Conservation (phyloP, 2,113 vertebrate genomes). For the Austrofundulus limnaeus region DNA sequence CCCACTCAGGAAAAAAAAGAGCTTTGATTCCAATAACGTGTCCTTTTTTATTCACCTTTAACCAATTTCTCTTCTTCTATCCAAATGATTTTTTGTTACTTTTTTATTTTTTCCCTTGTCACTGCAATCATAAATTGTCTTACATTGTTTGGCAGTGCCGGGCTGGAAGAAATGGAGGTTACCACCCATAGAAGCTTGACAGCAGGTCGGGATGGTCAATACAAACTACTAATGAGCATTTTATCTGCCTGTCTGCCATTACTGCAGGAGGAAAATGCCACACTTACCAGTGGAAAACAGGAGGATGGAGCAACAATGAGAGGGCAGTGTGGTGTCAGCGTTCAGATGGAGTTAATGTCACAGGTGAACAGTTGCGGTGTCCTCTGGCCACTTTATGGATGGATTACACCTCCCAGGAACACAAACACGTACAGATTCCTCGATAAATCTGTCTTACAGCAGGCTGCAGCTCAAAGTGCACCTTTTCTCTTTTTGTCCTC, state of each 20-base stretch:
- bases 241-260: constrained; percentile 40
- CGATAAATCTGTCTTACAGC: constrained; percentile 13
- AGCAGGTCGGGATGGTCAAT: constrained; percentile 17
- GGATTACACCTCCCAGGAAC: constrained; percentile 4
- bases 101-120: not conserved
- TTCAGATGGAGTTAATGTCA: constrained; percentile 94
- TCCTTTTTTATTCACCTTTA: constrained; percentile 20
- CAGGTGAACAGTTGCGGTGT: constrained; percentile 80
- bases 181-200: constrained; percentile 26
- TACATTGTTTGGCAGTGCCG: constrained; percentile 12
- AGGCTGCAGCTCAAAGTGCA: constrained; percentile 23
- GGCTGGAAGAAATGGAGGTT: constrained; percentile 22
- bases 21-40: not conserved
- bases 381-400: not conserved
- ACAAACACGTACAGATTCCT: not conserved
- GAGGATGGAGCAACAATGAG: constrained; percentile 89
- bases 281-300: constrained; percentile 88
- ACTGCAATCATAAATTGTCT: constrained; percentile 19
- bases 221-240: constrained; percentile 51
- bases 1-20: constrained; percentile 25
- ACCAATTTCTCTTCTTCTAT: constrained; percentile 26
- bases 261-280: constrained; percentile 91
- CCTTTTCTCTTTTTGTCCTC: constrained; percentile 33
- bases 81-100: constrained; percentile 20
- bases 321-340: constrained; percentile 95